These are phyloP conservation scores for Heteromyza rotundicornis DNA, from an alignment of 2,888 invertebrate species.

Conservation along the genomic window DNA sequence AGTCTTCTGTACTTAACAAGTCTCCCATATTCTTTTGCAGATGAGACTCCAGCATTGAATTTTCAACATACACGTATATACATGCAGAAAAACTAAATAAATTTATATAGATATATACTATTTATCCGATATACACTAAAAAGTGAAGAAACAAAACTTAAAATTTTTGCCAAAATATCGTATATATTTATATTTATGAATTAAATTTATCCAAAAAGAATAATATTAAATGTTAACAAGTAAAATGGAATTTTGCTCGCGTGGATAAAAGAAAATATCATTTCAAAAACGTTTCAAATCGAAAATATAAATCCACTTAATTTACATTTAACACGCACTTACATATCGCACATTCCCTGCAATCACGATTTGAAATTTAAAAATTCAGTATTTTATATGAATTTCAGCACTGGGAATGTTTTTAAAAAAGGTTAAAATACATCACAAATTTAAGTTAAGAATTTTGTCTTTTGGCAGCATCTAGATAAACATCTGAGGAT, in stretches of 20 bases:
- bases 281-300: slow-evolving; percentile 11
- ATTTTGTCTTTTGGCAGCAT: no score
- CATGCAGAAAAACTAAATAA: slow-evolving; percentile 27
- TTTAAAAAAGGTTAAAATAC: no score
- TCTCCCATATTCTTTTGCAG: slow-evolving; percentile 34
- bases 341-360: no score
- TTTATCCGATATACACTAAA: slow-evolving; percentile 35
- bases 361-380: no score
- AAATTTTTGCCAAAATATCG: slow-evolving; percentile 37
- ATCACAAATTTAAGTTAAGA: no score
- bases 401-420: no score
- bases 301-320: no score
- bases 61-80: slow-evolving; percentile 21
- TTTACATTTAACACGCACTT: no score
- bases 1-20: no score
- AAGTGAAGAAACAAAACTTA: slow-evolving; percentile 16
- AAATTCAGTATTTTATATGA: no score
- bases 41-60: slow-evolving; percentile 41
- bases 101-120: slow-evolving; percentile 27
- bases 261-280: slow-evolving; percentile 16
- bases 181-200: slow-evolving; percentile 24
- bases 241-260: no score
- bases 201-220: slow-evolving; percentile 29
- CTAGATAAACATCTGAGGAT: no score
- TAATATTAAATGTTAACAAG: neutral